Percentiles rank a stretch among this genome's conserved stretches.
Conservation (phyloP, 2,113 vertebrate genomes). For the Sprattus sprattus region DNA sequence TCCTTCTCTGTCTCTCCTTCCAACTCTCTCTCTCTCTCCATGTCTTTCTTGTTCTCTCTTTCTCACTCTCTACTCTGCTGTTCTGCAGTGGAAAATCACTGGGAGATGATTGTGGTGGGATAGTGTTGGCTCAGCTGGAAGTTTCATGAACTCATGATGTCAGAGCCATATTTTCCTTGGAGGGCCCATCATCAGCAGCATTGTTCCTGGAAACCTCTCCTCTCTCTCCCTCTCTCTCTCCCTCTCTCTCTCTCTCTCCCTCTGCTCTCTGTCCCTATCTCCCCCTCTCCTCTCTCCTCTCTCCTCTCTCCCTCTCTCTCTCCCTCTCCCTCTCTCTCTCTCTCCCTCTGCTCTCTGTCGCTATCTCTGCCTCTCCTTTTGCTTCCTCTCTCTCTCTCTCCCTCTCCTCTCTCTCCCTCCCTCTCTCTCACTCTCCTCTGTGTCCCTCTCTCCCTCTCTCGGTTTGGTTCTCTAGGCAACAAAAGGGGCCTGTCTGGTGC, state of each 20-base stretch:
- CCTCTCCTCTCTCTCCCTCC: neutral
- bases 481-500: slow-evolving; percentile 62
- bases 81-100: slow-evolving; percentile 79
- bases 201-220: slow-evolving; percentile 77
- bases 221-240: neutral
- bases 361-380: neutral
- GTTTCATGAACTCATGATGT: slow-evolving; percentile 81
- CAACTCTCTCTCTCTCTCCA: slow-evolving; percentile 1
- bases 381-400: neutral
- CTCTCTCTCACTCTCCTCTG: slow-evolving; percentile 62
- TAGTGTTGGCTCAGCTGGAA: slow-evolving; percentile 75
- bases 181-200: slow-evolving; percentile 77
- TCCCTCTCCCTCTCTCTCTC: neutral
- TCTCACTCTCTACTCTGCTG: slow-evolving; percentile 53
- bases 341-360: neutral
- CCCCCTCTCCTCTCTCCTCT: neutral
- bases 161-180: slow-evolving; percentile 81
- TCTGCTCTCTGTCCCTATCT: neutral
- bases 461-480: slow-evolving; percentile 70
- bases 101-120: slow-evolving; percentile 75
- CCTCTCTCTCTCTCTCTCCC: neutral
- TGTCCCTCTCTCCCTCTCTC: neutral
- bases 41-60: slow-evolving; percentile 56
- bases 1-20: slow-evolving; percentile 55
- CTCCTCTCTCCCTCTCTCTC: neutral